Conservation (phyloP, 2,888 invertebrate species). For the Drosophila siamana region DNA sequence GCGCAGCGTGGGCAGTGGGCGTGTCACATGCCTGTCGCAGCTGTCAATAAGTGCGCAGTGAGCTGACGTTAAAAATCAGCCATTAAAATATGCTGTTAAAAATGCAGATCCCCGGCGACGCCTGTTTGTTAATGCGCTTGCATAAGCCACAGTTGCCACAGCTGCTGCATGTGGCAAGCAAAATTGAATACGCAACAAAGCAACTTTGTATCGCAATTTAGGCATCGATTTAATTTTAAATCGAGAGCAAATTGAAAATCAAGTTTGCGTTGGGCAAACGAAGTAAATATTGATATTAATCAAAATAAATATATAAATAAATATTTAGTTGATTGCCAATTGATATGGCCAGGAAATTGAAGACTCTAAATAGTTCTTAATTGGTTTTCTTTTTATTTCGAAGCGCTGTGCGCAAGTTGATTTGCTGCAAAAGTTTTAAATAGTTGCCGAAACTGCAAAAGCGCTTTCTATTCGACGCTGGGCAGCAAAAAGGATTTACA, state of each 20-base stretch:
- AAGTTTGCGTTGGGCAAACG: too few relatives aligned
- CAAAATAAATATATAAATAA: background rate
- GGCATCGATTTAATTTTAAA: background rate
- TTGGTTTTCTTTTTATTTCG: background rate
- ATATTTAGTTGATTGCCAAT: background rate
- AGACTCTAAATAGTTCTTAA: background rate
- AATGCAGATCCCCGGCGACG: slow-evolving; percentile 66
- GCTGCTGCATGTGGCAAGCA: slow-evolving; percentile 61
- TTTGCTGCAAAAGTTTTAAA: slow-evolving; percentile 63
- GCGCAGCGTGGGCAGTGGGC: background rate
- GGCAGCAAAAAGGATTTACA: slow-evolving; percentile 58
- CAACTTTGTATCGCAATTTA: slow-evolving; percentile 60
- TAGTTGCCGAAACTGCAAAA: slow-evolving; percentile 61
- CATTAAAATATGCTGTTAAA: slow-evolving; percentile 80
- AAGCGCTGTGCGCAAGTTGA: slow-evolving; percentile 26
- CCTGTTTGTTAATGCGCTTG: slow-evolving; percentile 73
- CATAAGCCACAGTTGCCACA: slow-evolving; percentile 65
- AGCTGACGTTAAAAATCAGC: slow-evolving; percentile 79
- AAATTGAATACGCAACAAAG: slow-evolving; percentile 66
- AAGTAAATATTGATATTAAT: background rate
- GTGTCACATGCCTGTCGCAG: slow-evolving; percentile 68
- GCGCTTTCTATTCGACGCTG: slow-evolving; percentile 58
- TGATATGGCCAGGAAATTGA: background rate
- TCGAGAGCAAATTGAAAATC: background rate
- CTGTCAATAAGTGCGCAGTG: slow-evolving; percentile 78